Base-by-base conservation (phyloP, 2,888 invertebrate species). In the Chrysotoxum bicinctum region DNA sequence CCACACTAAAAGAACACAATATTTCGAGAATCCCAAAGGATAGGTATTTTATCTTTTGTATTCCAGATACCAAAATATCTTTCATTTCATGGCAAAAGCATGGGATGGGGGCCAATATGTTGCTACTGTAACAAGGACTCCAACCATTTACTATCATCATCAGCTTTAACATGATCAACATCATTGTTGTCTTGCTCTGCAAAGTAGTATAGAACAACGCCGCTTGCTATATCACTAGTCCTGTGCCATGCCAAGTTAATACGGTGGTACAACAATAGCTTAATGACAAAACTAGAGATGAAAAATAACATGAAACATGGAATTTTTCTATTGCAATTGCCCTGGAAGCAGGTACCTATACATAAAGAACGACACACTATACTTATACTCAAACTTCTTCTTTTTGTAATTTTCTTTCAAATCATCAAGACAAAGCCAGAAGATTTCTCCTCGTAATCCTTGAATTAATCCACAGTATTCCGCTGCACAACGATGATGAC, bases 331-430 rank as follows among this genome's bases (percentile, higher is more conserved):
- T 64, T 64, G 64, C 32, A 30, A 64, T 64, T 64, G 64, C 48
- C 32, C 64, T 64, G 32, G 48, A 19, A 48, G 32, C 64, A 48
- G 64, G 64, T 64, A 62, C 26, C 60, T 60, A 5, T 26, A 19
- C 8, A 2, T 26, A 16, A 6, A 43, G 43, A 43, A n/a, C n/a
- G 23, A 62, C 19, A 64, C 30, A 23, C n/a, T 12, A 19, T 21
- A 52, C 21, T 32, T 6, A 35, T 14, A 21, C 60, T 60, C 37
- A 19, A 23, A 37, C 45, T 26, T 10, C 9, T 26, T 83, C 68
- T 74, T 83, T 78, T 78, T 64, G 82, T 83, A 83, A 83, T 78
- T 83, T 78, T 68, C 78, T 74, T 78, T 78, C 73, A 83, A 83
- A 73, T 78, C 78, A 45, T 60, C 78, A 78, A 79, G 78, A 78